phyloP scores from a whole-genome alignment of 2,113 vertebrate genomes.

The Oryzias javanicus region DNA sequence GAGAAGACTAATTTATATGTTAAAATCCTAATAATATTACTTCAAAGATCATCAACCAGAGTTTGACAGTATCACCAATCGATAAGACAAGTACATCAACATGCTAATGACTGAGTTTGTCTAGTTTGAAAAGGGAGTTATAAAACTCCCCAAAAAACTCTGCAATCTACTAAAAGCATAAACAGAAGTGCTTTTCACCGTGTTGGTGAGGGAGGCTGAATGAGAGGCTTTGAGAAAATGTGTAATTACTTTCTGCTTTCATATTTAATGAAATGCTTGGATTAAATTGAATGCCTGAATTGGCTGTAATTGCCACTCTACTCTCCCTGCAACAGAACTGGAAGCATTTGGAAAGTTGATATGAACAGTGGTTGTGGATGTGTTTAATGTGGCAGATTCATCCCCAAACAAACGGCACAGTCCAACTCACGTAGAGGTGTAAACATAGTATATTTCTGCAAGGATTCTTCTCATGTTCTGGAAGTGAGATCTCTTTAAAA shows the following conservation, averaged over 20 bases:
- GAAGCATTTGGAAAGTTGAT: background rate
- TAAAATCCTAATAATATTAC: no score
- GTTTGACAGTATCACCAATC: no score
- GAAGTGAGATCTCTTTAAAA: background rate
- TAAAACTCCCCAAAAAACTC: background rate
- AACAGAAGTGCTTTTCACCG: background rate
- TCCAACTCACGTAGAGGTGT: background rate
- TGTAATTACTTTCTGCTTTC: background rate
- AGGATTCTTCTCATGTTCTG: background rate
- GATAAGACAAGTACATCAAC: no score
- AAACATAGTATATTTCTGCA: background rate
- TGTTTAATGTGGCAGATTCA: background rate
- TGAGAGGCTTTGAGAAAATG: background rate
- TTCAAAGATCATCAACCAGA: no score
- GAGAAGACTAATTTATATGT: no score
- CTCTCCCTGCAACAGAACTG: background rate
- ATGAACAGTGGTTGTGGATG: background rate
- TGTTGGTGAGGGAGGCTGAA: background rate
- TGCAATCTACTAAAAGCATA: background rate
- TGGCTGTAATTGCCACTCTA: background rate
- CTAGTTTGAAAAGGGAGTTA: background rate
- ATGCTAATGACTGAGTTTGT: no score
- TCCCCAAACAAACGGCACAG: background rate
- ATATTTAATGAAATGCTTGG: background rate
- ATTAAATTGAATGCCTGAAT: conserved; percentile 1